A percentile compares a stretch with the other conserved stretches of the same genome.
These are phyloP conservation scores for Meles meles DNA, from an alignment of 2,113 vertebrate species.

Conservation along the genomic window DNA sequence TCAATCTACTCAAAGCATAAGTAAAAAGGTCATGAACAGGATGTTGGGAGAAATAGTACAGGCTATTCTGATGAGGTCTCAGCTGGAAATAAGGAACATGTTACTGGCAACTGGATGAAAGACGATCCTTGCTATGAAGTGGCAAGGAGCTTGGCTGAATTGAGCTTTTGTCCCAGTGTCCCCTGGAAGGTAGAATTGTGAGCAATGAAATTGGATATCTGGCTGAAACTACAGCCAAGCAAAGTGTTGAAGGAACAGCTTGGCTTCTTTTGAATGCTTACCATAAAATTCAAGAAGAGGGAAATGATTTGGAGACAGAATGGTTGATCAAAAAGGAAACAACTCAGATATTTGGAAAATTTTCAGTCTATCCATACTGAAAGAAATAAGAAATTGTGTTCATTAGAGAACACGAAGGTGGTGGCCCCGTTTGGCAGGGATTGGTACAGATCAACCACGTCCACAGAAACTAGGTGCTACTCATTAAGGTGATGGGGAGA, in stretches of 20 bases:
- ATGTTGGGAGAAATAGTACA: neutral
- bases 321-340: neutral
- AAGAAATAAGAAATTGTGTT: neutral
- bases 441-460: neutral
- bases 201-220: neutral
- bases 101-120: neutral
- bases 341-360: neutral
- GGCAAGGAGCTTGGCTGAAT: neutral
- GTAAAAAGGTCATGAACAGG: neutral
- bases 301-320: neutral
- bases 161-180: neutral
- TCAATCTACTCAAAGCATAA: neutral
- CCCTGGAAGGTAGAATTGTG: neutral
- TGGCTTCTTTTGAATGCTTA: neutral
- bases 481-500: neutral
- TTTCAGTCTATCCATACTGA: neutral
- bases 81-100: neutral
- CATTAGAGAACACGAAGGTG: neutral
- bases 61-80: neutral
- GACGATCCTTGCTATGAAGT: neutral
- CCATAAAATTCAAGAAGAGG: neutral
- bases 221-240: neutral
- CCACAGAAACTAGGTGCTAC: neutral
- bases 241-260: neutral
- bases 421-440: neutral